Percentiles rank a stretch among this genome's conserved stretches.
Conservation (phyloP, 1,140 invertebrate species). For the Anastatus disparis region DNA sequence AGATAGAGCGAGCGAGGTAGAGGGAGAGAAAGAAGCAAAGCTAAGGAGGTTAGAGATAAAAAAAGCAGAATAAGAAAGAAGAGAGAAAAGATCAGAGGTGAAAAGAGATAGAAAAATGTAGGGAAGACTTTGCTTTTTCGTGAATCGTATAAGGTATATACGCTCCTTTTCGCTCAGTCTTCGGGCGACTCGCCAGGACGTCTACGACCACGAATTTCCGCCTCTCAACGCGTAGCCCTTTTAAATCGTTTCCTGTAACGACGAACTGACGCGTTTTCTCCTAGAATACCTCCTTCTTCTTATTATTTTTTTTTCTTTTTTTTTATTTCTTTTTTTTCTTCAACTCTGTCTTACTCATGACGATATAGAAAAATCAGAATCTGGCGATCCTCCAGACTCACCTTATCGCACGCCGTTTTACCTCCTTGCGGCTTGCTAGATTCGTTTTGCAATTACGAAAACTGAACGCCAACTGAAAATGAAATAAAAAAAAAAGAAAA, state of each 20-base stretch:
- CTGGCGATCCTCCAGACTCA: conserved; percentile 51
- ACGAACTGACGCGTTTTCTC: conserved; percentile 31
- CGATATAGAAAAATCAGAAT: conserved; percentile 47
- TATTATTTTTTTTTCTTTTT: too few species aligned
- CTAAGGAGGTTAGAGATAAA: not conserved
- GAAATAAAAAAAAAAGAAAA: not conserved
- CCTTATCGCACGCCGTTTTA: conserved; percentile 43
- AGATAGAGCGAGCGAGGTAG: not conserved
- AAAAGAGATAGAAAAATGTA: too few species aligned
- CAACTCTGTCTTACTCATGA: not conserved
- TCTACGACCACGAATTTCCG: conserved; percentile 52
- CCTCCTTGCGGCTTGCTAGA: conserved; percentile 24
- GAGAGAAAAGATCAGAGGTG: not conserved
- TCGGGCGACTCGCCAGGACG: conserved; percentile 47
- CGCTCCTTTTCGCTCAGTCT: conserved; percentile 10
- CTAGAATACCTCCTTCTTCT: too few species aligned
- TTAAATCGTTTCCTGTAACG: conserved; percentile 50
- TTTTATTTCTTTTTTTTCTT: too few species aligned
- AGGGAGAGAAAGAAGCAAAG: not conserved
- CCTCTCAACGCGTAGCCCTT: conserved; percentile 42
- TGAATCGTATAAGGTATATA: too few species aligned
- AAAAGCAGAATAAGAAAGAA: not conserved
- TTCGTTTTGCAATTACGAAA: conserved; percentile 46
- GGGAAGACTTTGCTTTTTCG: too few species aligned
- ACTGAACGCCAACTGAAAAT: conserved; percentile 23